Conservation (phyloP, 2,888 invertebrate species). For the Yponomeuta malinellus region DNA sequence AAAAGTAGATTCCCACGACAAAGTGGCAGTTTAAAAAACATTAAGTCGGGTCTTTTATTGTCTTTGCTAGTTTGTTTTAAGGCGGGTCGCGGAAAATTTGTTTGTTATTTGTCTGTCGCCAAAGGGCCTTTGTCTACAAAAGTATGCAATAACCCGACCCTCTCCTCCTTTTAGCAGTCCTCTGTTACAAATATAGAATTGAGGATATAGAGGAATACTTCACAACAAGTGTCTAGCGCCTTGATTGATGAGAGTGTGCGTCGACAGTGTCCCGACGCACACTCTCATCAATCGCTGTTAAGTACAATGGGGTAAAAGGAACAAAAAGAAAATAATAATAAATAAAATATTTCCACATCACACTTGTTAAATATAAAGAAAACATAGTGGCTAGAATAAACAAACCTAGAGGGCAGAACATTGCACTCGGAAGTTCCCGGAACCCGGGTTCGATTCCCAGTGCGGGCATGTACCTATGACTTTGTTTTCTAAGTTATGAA, state of each 20-base stretch:
- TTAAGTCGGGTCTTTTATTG: not conserved
- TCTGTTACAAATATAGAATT: not conserved
- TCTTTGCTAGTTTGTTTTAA: not conserved
- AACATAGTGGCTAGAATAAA: no score
- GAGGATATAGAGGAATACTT: constrained; percentile 8
- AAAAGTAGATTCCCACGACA: no score
- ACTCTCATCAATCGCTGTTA: not conserved
- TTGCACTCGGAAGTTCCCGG: no score
- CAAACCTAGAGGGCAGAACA: no score
- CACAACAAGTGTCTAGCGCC: not conserved
- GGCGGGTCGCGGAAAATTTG: constrained; percentile 34
- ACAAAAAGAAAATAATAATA: not conserved
- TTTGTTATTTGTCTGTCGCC: constrained; percentile 47
- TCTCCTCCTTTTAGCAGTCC: constrained; percentile 14
- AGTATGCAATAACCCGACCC: constrained; percentile 46
- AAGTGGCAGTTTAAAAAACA: no score
- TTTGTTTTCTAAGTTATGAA: no score
- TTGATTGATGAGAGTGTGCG: constrained; percentile 6
- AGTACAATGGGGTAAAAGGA: not conserved
- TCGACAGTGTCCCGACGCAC: not conserved
- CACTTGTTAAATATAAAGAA: no score
- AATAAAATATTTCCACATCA: no score
- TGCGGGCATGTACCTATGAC: no score
- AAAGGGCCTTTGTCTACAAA: constrained; percentile 54
- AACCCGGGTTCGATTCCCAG: no score